phyloP scores from a whole-genome alignment of 2,888 invertebrate species.

The Pyrochroa serraticornis region DNA sequence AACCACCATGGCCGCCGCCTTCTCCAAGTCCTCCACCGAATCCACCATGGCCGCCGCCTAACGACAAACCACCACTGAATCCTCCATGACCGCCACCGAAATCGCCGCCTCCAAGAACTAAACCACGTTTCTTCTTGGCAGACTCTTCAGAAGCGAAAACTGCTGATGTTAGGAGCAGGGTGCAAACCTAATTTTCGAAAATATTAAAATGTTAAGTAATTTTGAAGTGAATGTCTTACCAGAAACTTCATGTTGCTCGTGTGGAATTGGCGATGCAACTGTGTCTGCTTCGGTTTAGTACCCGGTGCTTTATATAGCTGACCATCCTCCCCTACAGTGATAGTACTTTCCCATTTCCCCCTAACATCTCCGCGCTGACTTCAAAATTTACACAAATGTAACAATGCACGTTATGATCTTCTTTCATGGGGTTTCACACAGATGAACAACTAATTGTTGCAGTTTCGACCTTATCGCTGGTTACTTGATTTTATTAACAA shows the following conservation, averaged over 20 bases:
- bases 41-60: conserved; percentile 27
- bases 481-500: too few species aligned
- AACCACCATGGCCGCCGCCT: conserved; percentile 19
- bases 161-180: conserved; percentile 40
- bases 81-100: conserved; percentile 29
- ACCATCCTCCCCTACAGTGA: conserved; percentile 46
- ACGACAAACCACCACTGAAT: conserved; percentile 12
- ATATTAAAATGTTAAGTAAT: background rate
- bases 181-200: conserved; percentile 37
- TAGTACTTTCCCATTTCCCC: conserved; percentile 47
- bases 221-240: conserved; percentile 35
- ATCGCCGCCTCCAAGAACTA: conserved; percentile 37
- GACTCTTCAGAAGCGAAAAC: conserved; percentile 36
- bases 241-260: conserved; percentile 46
- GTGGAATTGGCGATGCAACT: conserved; percentile 41
- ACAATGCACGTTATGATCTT: background rate
- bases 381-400: conserved; percentile 21
- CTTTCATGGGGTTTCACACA: conserved; percentile 6
- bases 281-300: conserved; percentile 40
- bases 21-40: conserved; percentile 18
- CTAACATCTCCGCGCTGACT: conserved; percentile 28
- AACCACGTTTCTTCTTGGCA: conserved; percentile 44
- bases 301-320: conserved; percentile 42
- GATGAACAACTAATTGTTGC: background rate
- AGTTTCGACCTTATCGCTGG: background rate